Conservation (phyloP, 2,888 invertebrate genomes). For the Caenorhabditis plicata region DNA sequence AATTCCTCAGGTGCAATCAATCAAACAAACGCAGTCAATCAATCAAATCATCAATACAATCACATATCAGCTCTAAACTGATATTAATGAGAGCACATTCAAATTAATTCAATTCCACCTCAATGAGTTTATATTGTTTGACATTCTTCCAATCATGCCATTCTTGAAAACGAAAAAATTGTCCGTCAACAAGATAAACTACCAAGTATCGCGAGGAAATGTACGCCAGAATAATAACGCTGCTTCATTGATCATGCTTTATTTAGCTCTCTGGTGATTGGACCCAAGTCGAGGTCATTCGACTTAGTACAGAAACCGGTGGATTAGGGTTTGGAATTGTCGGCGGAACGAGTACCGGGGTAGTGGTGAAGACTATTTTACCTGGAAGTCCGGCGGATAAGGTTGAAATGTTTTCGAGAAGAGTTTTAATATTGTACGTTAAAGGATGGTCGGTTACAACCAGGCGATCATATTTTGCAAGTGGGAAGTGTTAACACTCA, state of each 20-base stretch:
- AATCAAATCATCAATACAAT: no score
- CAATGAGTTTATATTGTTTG: no score
- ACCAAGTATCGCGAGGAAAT: conserved; percentile 34
- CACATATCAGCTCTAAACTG: no score
- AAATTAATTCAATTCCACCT: no score
- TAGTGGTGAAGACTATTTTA: conserved; percentile 97
- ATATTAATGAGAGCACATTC: no score
- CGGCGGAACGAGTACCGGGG: conserved; percentile 89
- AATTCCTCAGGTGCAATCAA: no score
- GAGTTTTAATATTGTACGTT: conserved; percentile 4
- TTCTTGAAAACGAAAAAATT: conserved; percentile 30
- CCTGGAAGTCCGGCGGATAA: conserved; percentile 96
- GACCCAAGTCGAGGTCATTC: conserved; percentile 98
- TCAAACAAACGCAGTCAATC: no score
- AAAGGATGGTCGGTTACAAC: conserved; percentile 88
- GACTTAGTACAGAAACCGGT: conserved; percentile 81
- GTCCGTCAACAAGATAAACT: conserved; percentile 32
- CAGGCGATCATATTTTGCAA: conserved; percentile 96
- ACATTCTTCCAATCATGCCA: no score
- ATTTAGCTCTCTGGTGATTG: conserved; percentile 91
- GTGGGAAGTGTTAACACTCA: conserved; percentile 72
- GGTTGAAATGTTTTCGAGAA: conserved; percentile 69
- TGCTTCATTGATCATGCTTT: neutral
- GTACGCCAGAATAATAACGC: conserved; percentile 11
- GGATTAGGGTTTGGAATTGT: conserved; percentile 96